phyloP scores from a whole-genome alignment of 2,113 vertebrate genomes.

The Salvator merianae region DNA sequence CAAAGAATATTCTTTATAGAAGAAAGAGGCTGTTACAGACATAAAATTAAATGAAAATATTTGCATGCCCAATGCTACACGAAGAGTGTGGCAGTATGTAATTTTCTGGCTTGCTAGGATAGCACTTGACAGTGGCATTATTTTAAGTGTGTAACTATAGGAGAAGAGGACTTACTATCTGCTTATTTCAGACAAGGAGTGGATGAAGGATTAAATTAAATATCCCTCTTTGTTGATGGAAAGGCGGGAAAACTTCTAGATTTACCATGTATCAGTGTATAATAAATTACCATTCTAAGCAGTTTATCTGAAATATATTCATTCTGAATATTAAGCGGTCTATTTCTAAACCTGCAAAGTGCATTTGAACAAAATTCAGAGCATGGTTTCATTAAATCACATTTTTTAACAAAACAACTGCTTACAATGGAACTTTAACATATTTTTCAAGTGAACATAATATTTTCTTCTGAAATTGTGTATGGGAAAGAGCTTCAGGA shows the following conservation, averaged over 20 bases:
- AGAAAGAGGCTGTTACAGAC: slow-evolving; percentile 13
- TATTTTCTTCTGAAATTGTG: slow-evolving; percentile 36
- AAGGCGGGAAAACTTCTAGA: neutral
- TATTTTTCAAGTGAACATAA: slow-evolving; percentile 33
- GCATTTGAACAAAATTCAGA: slow-evolving; percentile 35
- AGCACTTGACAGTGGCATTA: slow-evolving; percentile 20
- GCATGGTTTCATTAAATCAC: slow-evolving; percentile 34
- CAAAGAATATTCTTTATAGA: slow-evolving; percentile 8
- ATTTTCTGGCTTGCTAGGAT: slow-evolving; percentile 10
- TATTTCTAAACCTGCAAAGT: slow-evolving; percentile 48
- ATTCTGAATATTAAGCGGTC: slow-evolving; percentile 51
- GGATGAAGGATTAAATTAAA: slow-evolving; percentile 30
- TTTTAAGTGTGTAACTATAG: slow-evolving; percentile 17
- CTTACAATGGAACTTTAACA: slow-evolving; percentile 10
- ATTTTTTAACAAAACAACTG: slow-evolving; percentile 22
- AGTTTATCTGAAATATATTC: slow-evolving; percentile 39
- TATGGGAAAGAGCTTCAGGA: slow-evolving; percentile 25
- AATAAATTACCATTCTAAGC: slow-evolving; percentile 29
- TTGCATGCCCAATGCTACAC: neutral
- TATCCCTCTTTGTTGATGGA: slow-evolving; percentile 8
- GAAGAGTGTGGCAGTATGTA: slow-evolving; percentile 5
- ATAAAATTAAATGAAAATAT: slow-evolving; percentile 21
- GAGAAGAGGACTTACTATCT: slow-evolving; percentile 33
- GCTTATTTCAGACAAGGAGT: slow-evolving; percentile 29
- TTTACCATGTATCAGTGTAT: neutral